These are phyloP conservation scores for Colinus virginianus DNA, from an alignment of 2,113 vertebrate genomes.

Conservation along the genomic window DNA sequence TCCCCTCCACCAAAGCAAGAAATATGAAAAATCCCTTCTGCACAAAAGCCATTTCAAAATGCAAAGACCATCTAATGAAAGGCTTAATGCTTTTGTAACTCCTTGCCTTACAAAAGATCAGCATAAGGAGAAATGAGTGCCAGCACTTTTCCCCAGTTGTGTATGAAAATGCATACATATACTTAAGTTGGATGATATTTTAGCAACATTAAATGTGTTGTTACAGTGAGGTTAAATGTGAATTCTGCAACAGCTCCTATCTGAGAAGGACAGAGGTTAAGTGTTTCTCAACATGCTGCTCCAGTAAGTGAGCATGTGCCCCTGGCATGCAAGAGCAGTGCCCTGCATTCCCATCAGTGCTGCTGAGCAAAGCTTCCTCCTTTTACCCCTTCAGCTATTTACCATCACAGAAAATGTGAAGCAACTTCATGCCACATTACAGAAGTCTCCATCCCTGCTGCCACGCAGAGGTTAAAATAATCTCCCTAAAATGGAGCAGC, in stretches of 20 bases:
- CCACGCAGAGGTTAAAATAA: not conserved
- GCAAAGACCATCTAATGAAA: not conserved
- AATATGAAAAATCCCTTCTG: not conserved
- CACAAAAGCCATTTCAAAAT: constrained; percentile 4
- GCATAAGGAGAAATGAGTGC: not conserved
- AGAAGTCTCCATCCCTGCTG: not conserved
- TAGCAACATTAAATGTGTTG: not conserved
- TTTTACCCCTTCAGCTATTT: not conserved
- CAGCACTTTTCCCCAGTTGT: not conserved
- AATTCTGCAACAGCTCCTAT: not conserved
- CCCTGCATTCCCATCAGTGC: not conserved
- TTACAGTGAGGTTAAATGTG: not conserved
- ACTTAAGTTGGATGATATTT: not conserved
- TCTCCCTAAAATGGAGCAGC: not conserved
- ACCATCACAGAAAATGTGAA: not conserved
- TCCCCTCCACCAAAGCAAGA: not conserved
- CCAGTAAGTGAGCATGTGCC: not conserved
- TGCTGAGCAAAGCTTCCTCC: not conserved
- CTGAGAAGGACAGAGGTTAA: not conserved
- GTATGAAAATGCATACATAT: not conserved
- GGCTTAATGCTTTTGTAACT: not conserved
- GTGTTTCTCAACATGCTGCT: not conserved
- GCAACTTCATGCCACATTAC: not conserved
- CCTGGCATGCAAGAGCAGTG: not conserved
- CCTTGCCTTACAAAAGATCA: not conserved